A percentile compares a stretch with the other conserved stretches of the same genome.
phyloP scores from a whole-genome alignment of 2,113 vertebrate genomes.

The Sakesphorus luctuosus region DNA sequence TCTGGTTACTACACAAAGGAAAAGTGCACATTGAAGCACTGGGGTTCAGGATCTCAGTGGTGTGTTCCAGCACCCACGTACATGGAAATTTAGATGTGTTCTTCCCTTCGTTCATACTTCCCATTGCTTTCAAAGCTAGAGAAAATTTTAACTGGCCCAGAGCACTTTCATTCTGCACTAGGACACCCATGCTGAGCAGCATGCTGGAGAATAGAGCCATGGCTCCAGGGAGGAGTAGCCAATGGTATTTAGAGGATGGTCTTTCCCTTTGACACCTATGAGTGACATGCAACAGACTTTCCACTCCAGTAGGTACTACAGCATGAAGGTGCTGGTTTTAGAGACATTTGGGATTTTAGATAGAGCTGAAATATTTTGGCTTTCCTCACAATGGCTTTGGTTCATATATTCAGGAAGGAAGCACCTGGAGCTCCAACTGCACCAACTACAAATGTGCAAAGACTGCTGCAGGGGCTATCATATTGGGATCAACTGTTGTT shows the following conservation, averaged over 20 bases:
- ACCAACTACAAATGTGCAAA: slow-evolving; percentile 90
- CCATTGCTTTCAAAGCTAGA: not conserved
- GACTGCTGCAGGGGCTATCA: slow-evolving; percentile 82
- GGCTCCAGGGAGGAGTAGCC: not conserved
- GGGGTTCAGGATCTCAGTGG: not conserved
- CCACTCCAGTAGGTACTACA: not conserved
- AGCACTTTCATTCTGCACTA: not conserved
- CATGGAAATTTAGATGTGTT: not conserved
- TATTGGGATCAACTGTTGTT: slow-evolving; percentile 87
- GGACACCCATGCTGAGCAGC: not conserved
- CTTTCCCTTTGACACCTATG: not conserved
- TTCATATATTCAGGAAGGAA: slow-evolving; percentile 82
- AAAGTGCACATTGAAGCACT: not conserved
- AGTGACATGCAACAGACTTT: not conserved
- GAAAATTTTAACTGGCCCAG: not conserved
- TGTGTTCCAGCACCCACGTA: not conserved
- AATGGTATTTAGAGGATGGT: not conserved
- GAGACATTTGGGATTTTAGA: not conserved
- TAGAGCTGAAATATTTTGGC: not conserved
- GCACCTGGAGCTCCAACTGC: slow-evolving; percentile 92
- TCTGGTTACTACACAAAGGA: not conserved
- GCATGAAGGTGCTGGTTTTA: not conserved
- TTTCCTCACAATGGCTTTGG: not conserved
- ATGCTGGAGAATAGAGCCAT: not conserved
- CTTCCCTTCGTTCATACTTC: not conserved